These are phyloP conservation scores for Ciconia boyciana DNA, from an alignment of 2,113 vertebrate species.

Conservation along the genomic window DNA sequence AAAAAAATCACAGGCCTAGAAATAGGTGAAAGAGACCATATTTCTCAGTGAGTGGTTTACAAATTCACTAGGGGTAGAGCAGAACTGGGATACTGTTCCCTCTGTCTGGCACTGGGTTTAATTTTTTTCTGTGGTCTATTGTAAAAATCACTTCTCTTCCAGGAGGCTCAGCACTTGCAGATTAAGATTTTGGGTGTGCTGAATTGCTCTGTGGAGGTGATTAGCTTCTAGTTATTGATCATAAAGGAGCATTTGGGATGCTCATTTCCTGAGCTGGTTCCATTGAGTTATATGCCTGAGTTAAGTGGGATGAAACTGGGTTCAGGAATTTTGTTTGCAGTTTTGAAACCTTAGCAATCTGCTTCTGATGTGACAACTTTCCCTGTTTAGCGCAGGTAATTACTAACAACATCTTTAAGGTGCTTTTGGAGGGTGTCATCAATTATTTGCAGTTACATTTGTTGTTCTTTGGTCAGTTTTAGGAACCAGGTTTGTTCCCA, in stretches of 20 bases:
- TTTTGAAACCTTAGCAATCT: background rate
- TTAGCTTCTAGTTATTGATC: background rate
- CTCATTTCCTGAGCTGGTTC: background rate
- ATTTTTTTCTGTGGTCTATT: background rate
- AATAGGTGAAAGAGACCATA: background rate
- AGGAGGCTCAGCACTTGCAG: background rate
- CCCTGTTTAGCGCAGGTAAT: background rate
- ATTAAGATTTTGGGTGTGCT: background rate
- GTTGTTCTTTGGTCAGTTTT: background rate
- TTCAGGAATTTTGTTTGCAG: background rate
- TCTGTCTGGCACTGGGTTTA: background rate
- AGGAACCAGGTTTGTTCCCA: background rate
- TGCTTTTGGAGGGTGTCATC: background rate
- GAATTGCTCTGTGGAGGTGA: background rate
- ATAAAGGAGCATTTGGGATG: background rate
- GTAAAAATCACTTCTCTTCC: background rate
- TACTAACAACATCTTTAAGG: background rate
- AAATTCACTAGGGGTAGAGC: background rate
- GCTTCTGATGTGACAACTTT: background rate
- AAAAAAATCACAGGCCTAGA: background rate
- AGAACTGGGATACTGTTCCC: background rate
- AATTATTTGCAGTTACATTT: background rate
- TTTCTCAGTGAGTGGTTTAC: background rate
- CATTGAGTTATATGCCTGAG: background rate
- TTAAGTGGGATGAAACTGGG: background rate